A percentile compares a stretch with the other conserved stretches of the same genome.
phyloP scores from a whole-genome alignment of 2,888 invertebrate genomes.

The Eupithecia tripunctaria region DNA sequence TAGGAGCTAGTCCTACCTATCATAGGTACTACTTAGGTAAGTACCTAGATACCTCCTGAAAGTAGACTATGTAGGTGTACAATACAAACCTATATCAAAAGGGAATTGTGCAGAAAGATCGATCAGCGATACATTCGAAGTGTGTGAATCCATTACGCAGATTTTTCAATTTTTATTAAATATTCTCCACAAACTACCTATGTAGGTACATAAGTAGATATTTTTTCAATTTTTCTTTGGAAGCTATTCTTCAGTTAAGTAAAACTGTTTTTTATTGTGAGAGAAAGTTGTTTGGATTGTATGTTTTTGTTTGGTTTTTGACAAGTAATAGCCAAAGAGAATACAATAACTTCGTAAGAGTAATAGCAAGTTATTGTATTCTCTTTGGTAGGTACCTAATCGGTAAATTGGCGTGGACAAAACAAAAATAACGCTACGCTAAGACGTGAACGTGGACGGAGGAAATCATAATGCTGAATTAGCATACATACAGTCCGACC shows the following conservation, averaged over 20 bases:
- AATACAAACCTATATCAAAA: conserved; percentile 71
- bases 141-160: conserved; percentile 40
- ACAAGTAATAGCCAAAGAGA: no score
- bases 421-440: no score
- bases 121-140: conserved; percentile 62
- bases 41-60: not conserved
- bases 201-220: not conserved
- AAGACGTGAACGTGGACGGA: not conserved
- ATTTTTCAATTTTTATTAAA: conserved; percentile 30
- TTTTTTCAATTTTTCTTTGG: not conserved
- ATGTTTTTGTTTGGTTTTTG: not conserved
- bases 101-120: conserved; percentile 73
- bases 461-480: not conserved
- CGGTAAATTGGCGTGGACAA: no score
- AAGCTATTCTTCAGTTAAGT: not conserved
- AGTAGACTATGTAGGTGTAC: not conserved
- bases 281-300: not conserved
- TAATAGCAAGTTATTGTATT: no score
- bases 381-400: no score
- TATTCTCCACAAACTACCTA: not conserved
- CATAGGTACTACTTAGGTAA: no score
- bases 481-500: no score
- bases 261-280: not conserved
- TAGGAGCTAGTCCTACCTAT: no score
- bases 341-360: no score